Conservation (phyloP, 2,888 invertebrate genomes). For the Ellobium chinense region DNA sequence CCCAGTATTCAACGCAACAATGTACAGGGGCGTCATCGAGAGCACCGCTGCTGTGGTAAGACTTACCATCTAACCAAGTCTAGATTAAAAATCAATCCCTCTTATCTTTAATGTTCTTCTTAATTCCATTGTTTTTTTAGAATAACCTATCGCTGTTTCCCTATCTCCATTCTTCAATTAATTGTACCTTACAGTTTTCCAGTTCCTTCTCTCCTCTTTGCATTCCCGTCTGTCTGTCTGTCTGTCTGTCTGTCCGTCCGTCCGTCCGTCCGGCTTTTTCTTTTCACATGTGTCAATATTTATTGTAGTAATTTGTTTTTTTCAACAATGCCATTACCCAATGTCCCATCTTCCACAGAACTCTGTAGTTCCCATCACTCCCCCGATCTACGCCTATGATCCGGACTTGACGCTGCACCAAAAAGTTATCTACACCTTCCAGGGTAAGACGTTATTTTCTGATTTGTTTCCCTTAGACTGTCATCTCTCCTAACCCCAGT, state of each 20-base stretch:
- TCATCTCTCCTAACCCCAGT: neutral
- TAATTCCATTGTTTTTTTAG: too few species aligned
- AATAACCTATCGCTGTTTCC: too few species aligned
- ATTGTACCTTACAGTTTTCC: too few species aligned
- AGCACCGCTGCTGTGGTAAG: slow-evolving; percentile 32
- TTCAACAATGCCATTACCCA: neutral
- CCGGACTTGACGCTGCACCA: slow-evolving; percentile 42
- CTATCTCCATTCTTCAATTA: too few species aligned
- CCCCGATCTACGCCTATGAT: slow-evolving; percentile 41
- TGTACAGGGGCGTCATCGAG: slow-evolving; percentile 39
- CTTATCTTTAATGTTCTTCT: too few species aligned
- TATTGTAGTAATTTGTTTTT: neutral
- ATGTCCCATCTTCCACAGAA: slow-evolving; percentile 20
- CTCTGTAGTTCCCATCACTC: slow-evolving; percentile 36
- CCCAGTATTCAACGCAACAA: slow-evolving; percentile 47
- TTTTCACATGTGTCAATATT: neutral
- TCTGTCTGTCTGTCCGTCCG: too few species aligned
- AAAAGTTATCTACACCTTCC: slow-evolving; percentile 46
- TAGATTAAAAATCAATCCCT: too few species aligned
- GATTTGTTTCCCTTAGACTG: neutral
- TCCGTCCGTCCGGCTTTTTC: neutral
- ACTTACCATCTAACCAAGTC: neutral
- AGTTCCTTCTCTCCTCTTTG: too few species aligned
- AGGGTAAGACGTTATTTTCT: slow-evolving; percentile 42
- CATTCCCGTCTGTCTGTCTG: too few species aligned